phyloP scores from a whole-genome alignment of 2,113 vertebrate species.

The Ophthalmolycus amberensis region DNA sequence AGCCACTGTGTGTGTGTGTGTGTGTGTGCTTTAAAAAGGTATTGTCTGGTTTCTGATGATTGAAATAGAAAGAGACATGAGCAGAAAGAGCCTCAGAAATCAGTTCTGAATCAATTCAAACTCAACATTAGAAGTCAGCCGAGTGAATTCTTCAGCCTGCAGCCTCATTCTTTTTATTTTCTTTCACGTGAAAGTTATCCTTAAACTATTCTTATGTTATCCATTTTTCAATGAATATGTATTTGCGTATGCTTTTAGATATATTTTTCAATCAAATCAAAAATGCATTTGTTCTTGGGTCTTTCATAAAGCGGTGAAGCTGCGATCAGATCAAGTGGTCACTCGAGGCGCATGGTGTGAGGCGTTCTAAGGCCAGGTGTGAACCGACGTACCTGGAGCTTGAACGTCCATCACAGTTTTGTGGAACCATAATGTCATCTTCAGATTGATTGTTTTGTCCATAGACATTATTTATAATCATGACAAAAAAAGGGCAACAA shows the following conservation, averaged over 20 bases:
- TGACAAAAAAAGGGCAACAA: background rate
- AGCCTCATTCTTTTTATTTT: background rate
- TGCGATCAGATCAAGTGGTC: too few species aligned
- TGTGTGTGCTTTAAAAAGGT: background rate
- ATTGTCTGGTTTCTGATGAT: background rate
- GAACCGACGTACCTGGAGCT: too few species aligned
- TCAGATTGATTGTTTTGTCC: background rate
- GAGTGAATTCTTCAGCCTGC: background rate
- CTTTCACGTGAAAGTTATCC: background rate
- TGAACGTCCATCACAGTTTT: background rate
- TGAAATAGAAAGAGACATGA: background rate
- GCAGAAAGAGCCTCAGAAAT: background rate
- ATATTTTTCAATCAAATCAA: too few species aligned
- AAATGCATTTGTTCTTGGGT: too few species aligned
- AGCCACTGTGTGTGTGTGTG: background rate
- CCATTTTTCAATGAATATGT: too few species aligned
- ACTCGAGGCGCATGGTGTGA: too few species aligned
- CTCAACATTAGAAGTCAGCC: background rate
- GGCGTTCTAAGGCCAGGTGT: too few species aligned
- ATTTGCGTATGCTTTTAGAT: too few species aligned
- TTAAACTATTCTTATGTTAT: too few species aligned
- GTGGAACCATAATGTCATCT: background rate
- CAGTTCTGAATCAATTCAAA: background rate
- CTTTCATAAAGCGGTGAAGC: too few species aligned
- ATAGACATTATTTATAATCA: background rate